Evolutionary conservation across 1,140 invertebrate species (phyloP), one percentile per base, ranked within the genome.

Genomic region (Saxidomus purpurata): DNA sequence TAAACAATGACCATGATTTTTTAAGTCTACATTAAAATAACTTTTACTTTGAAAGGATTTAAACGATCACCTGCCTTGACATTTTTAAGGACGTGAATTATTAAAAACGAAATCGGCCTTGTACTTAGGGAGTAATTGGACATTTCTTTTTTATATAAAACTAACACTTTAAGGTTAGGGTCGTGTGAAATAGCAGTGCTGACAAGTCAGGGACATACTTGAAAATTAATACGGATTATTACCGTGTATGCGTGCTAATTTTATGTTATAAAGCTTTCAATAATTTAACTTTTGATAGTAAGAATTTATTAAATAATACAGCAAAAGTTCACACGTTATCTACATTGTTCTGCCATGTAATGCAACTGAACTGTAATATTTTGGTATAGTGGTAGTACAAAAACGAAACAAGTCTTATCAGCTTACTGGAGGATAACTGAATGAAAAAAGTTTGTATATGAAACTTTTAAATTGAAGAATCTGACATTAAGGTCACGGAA

Each of bases 361-460:
- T n/a, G n/a, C n/a, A n/a, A n/a, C n/a, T n/a, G n/a, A n/a, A n/a
- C n/a, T n/a, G n/a, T n/a, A n/a, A n/a, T n/a, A n/a, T n/a, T n/a
- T n/a, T n/a, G n/a, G n/a, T n/a, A n/a, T n/a, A n/a, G n/a, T n/a
- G n/a, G n/a, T n/a, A n/a, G n/a, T n/a, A n/a, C n/a, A n/a, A 71
- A 71, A 19, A 19, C 17, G 22, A 38, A 71, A 71, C 38, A 71
- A 71, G 28, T 71, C 34, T 71, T 31, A 67, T 67, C 63, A 67
- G 25, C 17, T 4, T 3, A 28, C 17, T 38, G 67, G 22, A 71
- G 67, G 34, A 17, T 67, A 67, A 67, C 34, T 13, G n/a, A 71
- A 40, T 17, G 67, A 71, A 71, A 38, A 36, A 19, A 22, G 17
- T 15, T 67, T 34, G 19, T 9, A 67, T 6, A 31, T n/a, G 63